Percentiles rank a stretch among this genome's conserved stretches.
These are phyloP conservation scores for Physeter macrocephalus DNA, from an alignment of 2,113 vertebrate genomes.

Conservation along the genomic window DNA sequence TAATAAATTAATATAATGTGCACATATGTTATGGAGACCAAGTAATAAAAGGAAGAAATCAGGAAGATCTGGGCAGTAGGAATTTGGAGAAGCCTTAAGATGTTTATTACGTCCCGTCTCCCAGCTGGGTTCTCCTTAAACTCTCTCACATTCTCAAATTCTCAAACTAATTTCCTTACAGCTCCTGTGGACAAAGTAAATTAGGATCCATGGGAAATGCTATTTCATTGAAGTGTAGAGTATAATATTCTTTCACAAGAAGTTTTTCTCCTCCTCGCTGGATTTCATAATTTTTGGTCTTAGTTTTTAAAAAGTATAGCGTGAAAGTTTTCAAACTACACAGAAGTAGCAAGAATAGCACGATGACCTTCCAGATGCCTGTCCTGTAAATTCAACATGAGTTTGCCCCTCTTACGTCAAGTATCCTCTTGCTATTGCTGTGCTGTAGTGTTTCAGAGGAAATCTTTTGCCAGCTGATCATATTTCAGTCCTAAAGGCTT, in stretches of 20 bases:
- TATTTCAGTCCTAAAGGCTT: neutral
- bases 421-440: neutral
- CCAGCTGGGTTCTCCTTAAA: neutral
- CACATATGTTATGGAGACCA: neutral
- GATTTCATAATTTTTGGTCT: neutral
- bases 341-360: neutral
- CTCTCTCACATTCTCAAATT: neutral
- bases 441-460: neutral
- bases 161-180: neutral
- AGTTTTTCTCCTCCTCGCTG: neutral
- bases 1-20: neutral
- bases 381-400: neutral
- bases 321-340: neutral
- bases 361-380: accelerated
- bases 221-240: neutral
- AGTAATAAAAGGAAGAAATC: neutral
- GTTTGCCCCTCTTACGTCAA: neutral
- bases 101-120: neutral
- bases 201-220: neutral
- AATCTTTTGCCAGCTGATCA: too few species aligned
- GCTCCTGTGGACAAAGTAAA: neutral
- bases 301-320: neutral
- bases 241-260: neutral
- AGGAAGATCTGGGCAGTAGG: neutral
- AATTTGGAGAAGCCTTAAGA: neutral